Evolutionary conservation across 2,797 vertebrate genomes (phyloP).

Genomic region (Masticophis lateralis): DNA sequence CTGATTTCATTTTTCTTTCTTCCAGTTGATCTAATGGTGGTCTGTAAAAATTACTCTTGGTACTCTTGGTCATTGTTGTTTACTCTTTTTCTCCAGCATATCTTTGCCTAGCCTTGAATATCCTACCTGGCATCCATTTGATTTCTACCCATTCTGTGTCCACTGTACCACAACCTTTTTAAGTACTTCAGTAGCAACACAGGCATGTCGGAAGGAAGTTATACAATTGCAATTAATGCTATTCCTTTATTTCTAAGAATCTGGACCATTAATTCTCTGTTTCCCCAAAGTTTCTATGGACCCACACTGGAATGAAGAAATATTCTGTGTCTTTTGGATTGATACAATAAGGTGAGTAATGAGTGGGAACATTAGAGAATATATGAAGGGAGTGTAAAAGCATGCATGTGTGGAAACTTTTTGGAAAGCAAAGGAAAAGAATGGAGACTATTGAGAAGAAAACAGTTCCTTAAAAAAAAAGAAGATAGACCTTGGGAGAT

Average conservation of each 20-base stretch:
- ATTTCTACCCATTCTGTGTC: background rate
- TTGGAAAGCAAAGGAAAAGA: background rate
- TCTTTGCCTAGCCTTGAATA: background rate
- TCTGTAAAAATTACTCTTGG: background rate
- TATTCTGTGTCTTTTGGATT: background rate
- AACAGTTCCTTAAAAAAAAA: background rate
- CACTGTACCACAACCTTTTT: background rate
- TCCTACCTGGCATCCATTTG: background rate
- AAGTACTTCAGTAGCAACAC: background rate
- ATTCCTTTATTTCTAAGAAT: background rate
- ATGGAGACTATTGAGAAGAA: background rate
- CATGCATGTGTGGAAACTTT: background rate
- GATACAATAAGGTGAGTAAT: background rate
- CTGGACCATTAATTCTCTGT: background rate
- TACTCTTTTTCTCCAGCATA: background rate
- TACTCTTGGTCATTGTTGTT: background rate
- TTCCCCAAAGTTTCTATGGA: background rate
- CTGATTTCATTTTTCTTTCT: background rate
- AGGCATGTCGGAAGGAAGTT: background rate
- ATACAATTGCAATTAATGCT: background rate
- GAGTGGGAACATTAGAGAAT: background rate
- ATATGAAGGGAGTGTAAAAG: background rate
- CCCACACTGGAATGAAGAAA: background rate
- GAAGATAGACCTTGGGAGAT: background rate
- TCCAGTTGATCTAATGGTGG: background rate